These are phyloP conservation scores for Hydrolagus affinis DNA, from an alignment of 2,113 vertebrate genomes.

Conservation along the genomic window DNA sequence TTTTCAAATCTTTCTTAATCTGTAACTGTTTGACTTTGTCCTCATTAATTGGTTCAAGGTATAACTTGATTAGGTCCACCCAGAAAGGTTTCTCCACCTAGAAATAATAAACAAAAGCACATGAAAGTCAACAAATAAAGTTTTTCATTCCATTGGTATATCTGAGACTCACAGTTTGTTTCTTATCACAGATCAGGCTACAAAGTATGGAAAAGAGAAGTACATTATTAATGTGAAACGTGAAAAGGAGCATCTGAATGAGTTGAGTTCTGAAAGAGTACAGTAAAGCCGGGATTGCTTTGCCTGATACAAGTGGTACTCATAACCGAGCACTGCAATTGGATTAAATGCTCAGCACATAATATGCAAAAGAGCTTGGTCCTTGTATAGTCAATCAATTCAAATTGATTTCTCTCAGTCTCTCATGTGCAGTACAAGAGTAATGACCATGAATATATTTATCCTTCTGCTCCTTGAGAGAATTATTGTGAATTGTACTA, in stretches of 20 bases:
- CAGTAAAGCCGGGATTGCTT: slow-evolving; percentile 51
- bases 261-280: slow-evolving; percentile 57
- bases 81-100: slow-evolving; percentile 62
- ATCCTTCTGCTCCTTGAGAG: too few species aligned
- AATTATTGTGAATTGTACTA: too few species aligned
- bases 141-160: neutral
- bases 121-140: neutral
- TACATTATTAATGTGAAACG: slow-evolving; percentile 35
- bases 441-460: too few species aligned
- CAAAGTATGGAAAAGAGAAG: neutral
- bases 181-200: neutral
- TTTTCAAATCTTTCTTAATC: slow-evolving; percentile 56
- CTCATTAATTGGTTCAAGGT: slow-evolving; percentile 51
- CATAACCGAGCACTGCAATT: too few species aligned
- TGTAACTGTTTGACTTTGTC: slow-evolving; percentile 42
- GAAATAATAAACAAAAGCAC: slow-evolving; percentile 15
- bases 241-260: slow-evolving; percentile 48
- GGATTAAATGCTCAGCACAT: too few species aligned
- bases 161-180: slow-evolving; percentile 7
- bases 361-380: too few species aligned
- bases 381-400: too few species aligned
- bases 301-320: slow-evolving; percentile 27
- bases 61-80: slow-evolving; percentile 56
- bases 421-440: too few species aligned
- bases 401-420: too few species aligned